A percentile compares a stretch with the other conserved stretches of the same genome.
Conservation (phyloP, 1,140 invertebrate genomes). For the Sminthurinus signatus region DNA sequence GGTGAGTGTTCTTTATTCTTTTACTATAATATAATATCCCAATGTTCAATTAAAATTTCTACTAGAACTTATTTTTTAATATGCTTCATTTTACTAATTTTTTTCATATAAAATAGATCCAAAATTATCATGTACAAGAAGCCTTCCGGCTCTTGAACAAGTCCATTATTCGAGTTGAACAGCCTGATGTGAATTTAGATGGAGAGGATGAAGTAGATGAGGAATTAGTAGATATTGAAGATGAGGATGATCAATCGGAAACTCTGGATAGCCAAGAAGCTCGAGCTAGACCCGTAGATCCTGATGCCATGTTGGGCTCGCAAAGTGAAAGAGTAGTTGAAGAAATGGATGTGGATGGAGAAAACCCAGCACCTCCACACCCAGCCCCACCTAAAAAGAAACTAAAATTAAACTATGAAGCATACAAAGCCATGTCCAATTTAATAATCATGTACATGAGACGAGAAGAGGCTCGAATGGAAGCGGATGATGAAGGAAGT, state of each 20-base stretch:
- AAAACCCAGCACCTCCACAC: constrained; percentile 6
- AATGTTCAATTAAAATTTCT: no score
- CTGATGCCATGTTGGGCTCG: constrained; percentile 50
- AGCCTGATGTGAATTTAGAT: constrained; percentile 90
- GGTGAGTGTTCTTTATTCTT: constrained; percentile 51
- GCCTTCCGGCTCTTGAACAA: constrained; percentile 93
- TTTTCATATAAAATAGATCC: constrained; percentile 53
- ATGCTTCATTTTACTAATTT: no score
- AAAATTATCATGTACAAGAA: constrained; percentile 83
- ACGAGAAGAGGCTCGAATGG: constrained; percentile 64
- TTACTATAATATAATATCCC: no score
- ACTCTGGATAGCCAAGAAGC: constrained; percentile 23
- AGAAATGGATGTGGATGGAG: constrained; percentile 27
- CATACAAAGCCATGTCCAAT: constrained; percentile 88
- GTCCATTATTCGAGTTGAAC: constrained; percentile 95
- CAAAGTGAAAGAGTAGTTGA: constrained; percentile 44
- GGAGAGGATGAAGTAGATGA: constrained; percentile 54
- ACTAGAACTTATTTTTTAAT: no score
- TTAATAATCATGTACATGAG: constrained; percentile 85
- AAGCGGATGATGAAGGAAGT: constrained; percentile 51
- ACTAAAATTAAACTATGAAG: constrained; percentile 84
- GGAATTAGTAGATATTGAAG: constrained; percentile 44
- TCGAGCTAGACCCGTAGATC: constrained; percentile 41
- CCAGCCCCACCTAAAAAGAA: constrained; percentile 61
- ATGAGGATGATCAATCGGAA: constrained; percentile 27